Conservation (phyloP, 1,140 invertebrate species). For the Rhagoletis zephyria region DNA sequence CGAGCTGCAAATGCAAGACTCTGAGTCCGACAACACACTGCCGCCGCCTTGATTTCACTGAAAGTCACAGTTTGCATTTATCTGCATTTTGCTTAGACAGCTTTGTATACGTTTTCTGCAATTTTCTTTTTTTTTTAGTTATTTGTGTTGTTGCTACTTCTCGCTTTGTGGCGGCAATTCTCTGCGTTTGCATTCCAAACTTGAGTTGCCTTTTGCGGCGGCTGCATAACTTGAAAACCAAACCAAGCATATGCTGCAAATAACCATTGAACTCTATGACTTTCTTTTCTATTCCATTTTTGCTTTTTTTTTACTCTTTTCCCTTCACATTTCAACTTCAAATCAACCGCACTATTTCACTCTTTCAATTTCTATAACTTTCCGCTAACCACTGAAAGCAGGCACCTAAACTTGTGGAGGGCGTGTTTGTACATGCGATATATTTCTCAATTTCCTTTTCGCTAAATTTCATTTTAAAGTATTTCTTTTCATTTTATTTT, state of each 20-base stretch:
- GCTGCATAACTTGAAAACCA: background rate
- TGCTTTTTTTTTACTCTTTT: too few relatives aligned
- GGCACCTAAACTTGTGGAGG: background rate
- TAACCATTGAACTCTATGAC: background rate
- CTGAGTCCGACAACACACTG: background rate
- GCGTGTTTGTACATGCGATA: background rate
- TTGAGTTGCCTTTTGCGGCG: slow-evolving; percentile 23
- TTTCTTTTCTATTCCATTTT: too few relatives aligned
- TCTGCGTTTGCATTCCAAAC: background rate
- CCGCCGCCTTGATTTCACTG: background rate
- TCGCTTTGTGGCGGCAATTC: background rate
- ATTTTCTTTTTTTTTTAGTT: background rate
- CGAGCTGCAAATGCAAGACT: background rate
- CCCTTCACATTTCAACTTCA: background rate
- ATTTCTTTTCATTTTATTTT: background rate
- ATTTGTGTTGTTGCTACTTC: background rate
- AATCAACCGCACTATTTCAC: background rate
- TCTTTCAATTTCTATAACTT: background rate
- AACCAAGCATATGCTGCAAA: slow-evolving; percentile 21
- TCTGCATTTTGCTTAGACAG: background rate
- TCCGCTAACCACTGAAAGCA: background rate
- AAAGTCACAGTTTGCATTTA: background rate
- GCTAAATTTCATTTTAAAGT: background rate
- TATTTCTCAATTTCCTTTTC: background rate
- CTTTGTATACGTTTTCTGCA: background rate